Evolutionary conservation across 2,113 vertebrate genomes (phyloP).

Genomic region (Meleagris gallopavo): DNA sequence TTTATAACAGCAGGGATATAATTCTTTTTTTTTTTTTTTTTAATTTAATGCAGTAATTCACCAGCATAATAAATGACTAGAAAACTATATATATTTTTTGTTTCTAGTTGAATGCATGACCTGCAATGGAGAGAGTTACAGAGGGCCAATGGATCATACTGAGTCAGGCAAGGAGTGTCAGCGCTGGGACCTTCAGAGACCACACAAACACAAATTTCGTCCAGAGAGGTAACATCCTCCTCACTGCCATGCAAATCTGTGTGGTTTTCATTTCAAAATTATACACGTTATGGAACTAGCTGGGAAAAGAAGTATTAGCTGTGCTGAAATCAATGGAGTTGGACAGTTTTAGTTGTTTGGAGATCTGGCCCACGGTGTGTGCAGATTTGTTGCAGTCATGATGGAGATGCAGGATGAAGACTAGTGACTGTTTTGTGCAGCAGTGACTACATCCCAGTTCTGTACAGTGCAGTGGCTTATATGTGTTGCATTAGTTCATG

Average conservation of each 20-base stretch:
- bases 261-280: conserved; percentile 8
- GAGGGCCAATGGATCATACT: conserved; percentile 97
- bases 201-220: conserved; percentile 92
- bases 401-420: neutral
- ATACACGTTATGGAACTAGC: neutral
- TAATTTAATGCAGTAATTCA: neutral
- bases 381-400: neutral
- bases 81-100: neutral
- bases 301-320: neutral
- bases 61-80: neutral
- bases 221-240: conserved; percentile 86
- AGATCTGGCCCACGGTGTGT: neutral
- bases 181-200: conserved; percentile 94
- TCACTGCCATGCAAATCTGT: neutral
- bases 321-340: neutral
- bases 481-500: neutral
- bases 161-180: conserved; percentile 94
- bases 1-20: neutral
- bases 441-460: neutral
- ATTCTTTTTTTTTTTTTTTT: neutral
- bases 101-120: conserved; percentile 92
- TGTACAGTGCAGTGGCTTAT: neutral
- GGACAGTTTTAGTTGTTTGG: neutral
- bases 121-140: conserved; percentile 95
- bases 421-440: neutral